Conservation (phyloP, 2,888 invertebrate species). For the Electrophaes corylata region DNA sequence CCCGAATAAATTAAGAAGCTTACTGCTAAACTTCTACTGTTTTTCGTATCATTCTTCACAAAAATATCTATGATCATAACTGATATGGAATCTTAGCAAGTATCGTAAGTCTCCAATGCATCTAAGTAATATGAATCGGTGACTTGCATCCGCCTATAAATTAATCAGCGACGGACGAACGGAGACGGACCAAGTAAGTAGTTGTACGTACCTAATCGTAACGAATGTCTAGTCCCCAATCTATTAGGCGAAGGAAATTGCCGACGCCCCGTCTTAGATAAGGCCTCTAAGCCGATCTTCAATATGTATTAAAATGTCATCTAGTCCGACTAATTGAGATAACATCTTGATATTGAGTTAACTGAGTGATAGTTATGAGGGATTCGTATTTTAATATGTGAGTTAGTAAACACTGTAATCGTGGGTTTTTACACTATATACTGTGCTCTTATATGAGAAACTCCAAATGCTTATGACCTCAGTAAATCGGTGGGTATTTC, state of each 20-base stretch:
- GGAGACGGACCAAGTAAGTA: constrained; percentile 48
- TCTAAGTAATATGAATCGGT: constrained; percentile 47
- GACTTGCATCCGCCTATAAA: constrained; percentile 59
- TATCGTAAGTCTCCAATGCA: constrained; percentile 29
- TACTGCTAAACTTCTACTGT: too few relatives aligned
- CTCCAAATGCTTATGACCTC: too few relatives aligned
- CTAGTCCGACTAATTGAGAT: constrained; percentile 31
- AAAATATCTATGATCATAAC: too few relatives aligned
- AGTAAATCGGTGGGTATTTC: too few relatives aligned
- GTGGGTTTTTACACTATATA: not conserved
- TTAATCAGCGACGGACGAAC: constrained; percentile 63
- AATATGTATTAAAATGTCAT: constrained; percentile 49
- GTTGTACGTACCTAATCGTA: constrained; percentile 45
- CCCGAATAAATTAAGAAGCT: too few relatives aligned
- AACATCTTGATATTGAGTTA: constrained; percentile 17
- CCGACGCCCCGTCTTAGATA: constrained; percentile 75
- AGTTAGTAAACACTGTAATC: not conserved
- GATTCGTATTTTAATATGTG: constrained; percentile 5
- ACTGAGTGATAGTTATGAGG: constrained; percentile 14
- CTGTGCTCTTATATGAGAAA: too few relatives aligned
- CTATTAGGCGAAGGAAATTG: constrained; percentile 81
- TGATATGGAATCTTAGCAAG: constrained; percentile 1
- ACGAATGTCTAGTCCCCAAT: constrained; percentile 64
- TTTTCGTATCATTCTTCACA: too few relatives aligned
- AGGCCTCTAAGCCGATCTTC: constrained; percentile 50